A percentile compares a stretch with the other conserved stretches of the same genome.
These are phyloP conservation scores for Achroia grisella DNA, from an alignment of 1,140 invertebrate species.

Conservation along the genomic window DNA sequence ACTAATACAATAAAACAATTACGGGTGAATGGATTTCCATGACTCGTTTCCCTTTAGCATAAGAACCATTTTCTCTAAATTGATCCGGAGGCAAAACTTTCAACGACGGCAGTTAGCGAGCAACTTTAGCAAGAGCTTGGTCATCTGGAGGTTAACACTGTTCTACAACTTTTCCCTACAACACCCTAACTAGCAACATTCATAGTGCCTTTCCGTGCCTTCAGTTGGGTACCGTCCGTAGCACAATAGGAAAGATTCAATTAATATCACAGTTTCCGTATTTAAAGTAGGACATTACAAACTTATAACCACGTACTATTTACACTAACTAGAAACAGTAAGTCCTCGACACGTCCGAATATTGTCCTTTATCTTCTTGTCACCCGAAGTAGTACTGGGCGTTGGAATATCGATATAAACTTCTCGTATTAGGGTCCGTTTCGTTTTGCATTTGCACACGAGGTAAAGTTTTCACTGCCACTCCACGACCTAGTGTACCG, in stretches of 20 bases:
- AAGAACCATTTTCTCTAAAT: no score
- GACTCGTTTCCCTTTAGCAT: no score
- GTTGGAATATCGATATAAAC: conserved; percentile 72
- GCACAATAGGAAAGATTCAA: conserved; percentile 63
- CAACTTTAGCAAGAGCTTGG: conserved; percentile 12
- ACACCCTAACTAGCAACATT: conserved; percentile 1
- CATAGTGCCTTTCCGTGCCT: conserved; percentile 23
- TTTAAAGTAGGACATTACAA: conserved; percentile 67
- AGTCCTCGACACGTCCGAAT: conserved; percentile 69
- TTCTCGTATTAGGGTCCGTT: conserved; percentile 64
- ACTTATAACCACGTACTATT: conserved; percentile 38
- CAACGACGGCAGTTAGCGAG: no score
- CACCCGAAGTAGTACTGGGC: conserved; percentile 73
- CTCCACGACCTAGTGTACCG: conserved; percentile 61
- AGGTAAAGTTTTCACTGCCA: conserved; percentile 61
- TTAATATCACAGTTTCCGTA: conserved; percentile 72
- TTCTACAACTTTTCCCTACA: conserved; percentile 7
- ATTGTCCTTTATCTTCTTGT: conserved; percentile 62
- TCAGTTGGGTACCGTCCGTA: conserved; percentile 37
- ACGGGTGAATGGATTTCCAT: no score
- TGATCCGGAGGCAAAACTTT: no score
- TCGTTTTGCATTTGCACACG: conserved; percentile 61
- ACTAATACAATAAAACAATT: no score
- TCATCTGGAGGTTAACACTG: conserved; percentile 10
- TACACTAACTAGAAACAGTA: conserved; percentile 71